Base-by-base conservation (phyloP, 2,113 vertebrate species). In the Falcunculus frontatus region DNA sequence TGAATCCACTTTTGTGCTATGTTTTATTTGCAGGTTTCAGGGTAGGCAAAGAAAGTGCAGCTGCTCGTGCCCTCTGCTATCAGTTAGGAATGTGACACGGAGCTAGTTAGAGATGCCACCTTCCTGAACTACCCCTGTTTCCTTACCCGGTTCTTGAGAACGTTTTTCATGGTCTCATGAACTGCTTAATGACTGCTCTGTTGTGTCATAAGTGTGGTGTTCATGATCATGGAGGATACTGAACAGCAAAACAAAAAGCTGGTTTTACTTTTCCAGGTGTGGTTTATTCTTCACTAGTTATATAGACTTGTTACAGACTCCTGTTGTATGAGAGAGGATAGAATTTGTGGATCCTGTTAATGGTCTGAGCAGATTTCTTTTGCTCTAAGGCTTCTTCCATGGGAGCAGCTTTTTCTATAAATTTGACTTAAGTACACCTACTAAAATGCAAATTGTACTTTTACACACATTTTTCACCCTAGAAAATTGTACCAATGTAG, bases 171-270 rank as follows among this genome's bases (percentile, higher is more conserved):
- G 0, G 37, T 74, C 41, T 72, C 3, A 6, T 53, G 57, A 67
- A 5, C 16, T 69, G 3, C 59, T 64, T 37, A 29, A 1, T 70
- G 39, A 39, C 6, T 76, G 37, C 39, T 26, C n/a, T 72, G 17
- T 44, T 52, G 1, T 49, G 14, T 75, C 30, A 1, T 37, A 44
- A 47, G 16, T 0, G 0, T n/a, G 4, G 4, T 70, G 21, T 77
- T 91, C 1, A 0, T 86, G 41, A 35, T 68, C 44, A 26, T 5
- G 2, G 42, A 72, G 29, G 16, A 7, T 9, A 7, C 22, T 95
- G 65, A 79, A 14, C 5, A 46, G 27, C 35, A 68, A 55, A 59
- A 23, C 42, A 37, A 59, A 68, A 21, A 59, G 9, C 11, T 72
- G 14, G 2, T 56, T 75, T 67, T 52, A 16, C 32, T 79, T 82